Conservation (phyloP, 2,888 invertebrate genomes). For the Isoperla grammatica region DNA sequence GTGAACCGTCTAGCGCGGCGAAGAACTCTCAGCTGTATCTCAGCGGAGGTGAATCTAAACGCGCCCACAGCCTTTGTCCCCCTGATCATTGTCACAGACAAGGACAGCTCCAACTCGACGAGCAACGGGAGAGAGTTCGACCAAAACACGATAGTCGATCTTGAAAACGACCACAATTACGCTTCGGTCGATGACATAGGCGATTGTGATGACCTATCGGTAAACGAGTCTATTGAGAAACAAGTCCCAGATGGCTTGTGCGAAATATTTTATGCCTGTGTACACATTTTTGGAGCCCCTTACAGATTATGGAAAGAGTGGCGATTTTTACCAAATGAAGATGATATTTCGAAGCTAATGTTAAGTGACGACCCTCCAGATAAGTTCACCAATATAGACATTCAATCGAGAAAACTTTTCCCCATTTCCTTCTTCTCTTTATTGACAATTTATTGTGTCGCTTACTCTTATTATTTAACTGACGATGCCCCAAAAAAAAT, state of each 20-base stretch:
- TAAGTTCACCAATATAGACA: constrained; percentile 48
- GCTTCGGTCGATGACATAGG: constrained; percentile 1
- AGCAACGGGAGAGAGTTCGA: constrained; percentile 10
- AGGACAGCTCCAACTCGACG: constrained; percentile 9
- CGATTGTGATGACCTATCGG: background rate
- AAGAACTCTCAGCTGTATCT: background rate
- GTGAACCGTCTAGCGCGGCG: background rate
- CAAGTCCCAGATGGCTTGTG: background rate
- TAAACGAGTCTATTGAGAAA: background rate
- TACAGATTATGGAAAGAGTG: constrained; percentile 26
- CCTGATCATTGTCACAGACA: constrained; percentile 8
- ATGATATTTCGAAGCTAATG: constrained; percentile 30
- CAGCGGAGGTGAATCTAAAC: constrained; percentile 11
- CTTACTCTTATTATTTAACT: constrained; percentile 38
- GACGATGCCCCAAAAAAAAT: constrained; percentile 33
- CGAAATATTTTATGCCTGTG: background rate
- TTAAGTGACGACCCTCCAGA: constrained; percentile 33
- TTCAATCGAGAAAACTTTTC: constrained; percentile 50
- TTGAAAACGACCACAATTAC: constrained; percentile 10
- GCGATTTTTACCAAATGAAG: constrained; percentile 32
- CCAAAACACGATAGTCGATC: constrained; percentile 9
- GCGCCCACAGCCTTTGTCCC: constrained; percentile 10
- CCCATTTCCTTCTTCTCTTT: constrained; percentile 52
- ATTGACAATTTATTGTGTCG: constrained; percentile 46
- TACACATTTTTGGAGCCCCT: constrained; percentile 21